Conservation (phyloP, 2,113 vertebrate genomes). For the Pristiophorus japonicus region DNA sequence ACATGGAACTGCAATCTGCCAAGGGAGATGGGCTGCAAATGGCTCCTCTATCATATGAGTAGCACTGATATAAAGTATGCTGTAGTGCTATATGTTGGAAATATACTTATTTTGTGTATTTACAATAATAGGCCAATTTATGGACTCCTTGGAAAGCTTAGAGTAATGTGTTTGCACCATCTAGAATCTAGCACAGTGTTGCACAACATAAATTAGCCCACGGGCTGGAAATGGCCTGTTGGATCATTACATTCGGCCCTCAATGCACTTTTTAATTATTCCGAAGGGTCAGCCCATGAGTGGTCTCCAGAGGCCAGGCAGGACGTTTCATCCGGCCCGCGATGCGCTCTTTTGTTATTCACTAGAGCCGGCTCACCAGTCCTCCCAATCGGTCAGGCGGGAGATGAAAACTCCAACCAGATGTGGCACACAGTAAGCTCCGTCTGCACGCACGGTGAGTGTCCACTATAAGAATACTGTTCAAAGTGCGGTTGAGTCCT, state of each 20-base stretch:
- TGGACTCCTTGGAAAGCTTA: neutral
- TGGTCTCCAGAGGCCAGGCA: constrained; percentile 38
- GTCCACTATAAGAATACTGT: constrained; percentile 33
- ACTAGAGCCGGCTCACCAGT: constrained; percentile 38
- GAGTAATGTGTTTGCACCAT: constrained; percentile 28
- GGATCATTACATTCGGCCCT: constrained; percentile 36
- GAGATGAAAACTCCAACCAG: constrained; percentile 38
- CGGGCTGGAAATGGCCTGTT: constrained; percentile 33
- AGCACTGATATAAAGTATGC: neutral
- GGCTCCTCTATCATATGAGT: neutral
- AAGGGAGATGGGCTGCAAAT: neutral
- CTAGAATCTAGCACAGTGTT: constrained; percentile 17
- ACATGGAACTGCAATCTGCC: neutral
- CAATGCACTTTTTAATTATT: constrained; percentile 38
- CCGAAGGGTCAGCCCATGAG: constrained; percentile 37
- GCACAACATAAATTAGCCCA: constrained; percentile 31
- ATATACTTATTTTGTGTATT: constrained; percentile 22
- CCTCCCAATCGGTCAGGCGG: constrained; percentile 37
- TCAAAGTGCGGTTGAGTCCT: constrained; percentile 34
- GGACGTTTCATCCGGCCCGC: constrained; percentile 37
- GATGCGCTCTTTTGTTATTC: constrained; percentile 36
- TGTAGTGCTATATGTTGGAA: neutral
- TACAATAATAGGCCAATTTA: neutral
- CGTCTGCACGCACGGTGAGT: constrained; percentile 38
- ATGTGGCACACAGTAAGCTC: constrained; percentile 38